Base-by-base conservation (phyloP, 2,113 vertebrate genomes). In the Furnarius figulus region DNA sequence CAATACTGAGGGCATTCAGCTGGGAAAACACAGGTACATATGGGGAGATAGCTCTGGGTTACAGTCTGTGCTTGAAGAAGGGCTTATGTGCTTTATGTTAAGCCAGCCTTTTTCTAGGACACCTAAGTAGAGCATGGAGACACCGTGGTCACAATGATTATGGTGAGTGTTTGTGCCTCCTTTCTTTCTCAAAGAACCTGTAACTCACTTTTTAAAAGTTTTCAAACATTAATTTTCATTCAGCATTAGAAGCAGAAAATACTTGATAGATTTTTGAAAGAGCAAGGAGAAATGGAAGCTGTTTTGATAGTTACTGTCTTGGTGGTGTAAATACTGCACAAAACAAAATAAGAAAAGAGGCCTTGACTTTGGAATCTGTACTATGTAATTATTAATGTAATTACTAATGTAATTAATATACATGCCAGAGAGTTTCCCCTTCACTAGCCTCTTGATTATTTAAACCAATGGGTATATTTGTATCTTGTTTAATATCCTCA, bases 11-110 rank as follows among this genome's bases (percentile, higher is more conserved):
- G 58, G n/a, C 19, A 33, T 59, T 72, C 40, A 35, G 14, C 14
- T 65, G 58, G 72, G 31, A 70, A 87, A 84, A 62, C 21, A 18
- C 2, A 5, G 9, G 22, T 24, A 19, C 21, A 16, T 0, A 0
- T 39, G 28, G 10, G 37, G 23, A 74, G 23, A 39, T 2, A 47
- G 33, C 27, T 78, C 47, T 63, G 40, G 10, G 12, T 35, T 81
- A 37, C 56, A 81, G 33, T 49, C 46, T 9, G 1, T 22, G n/a
- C 22, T 6, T 28, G 14, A 59, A 55, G n/a, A 50, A 66, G 9
- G 5, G 25, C 20, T 90, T 71, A 15, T 10, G 14, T 0, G 0
- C 39, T 52, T 85, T 46, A 6, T 16, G 1, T 39, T 58, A 52
- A 49, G 33, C 50, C 13, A 53, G 39, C 2, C 0, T 0, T 42